Base-by-base conservation (phyloP, 2,888 invertebrate genomes). In the Penaeus monodon region DNA sequence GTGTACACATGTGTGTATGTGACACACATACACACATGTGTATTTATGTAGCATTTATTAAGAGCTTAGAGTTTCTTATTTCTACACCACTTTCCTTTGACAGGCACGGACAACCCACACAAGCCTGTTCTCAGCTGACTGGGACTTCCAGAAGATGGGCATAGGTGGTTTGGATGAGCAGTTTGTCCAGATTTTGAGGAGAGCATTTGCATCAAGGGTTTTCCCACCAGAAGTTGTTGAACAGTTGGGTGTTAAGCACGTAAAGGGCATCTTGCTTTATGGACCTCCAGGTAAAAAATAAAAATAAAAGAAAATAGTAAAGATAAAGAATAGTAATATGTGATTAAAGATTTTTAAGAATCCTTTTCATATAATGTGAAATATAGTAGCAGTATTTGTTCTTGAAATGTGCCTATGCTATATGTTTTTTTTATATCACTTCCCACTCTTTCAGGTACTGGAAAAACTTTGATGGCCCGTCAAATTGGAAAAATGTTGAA, bases 131-230 rank as follows among this genome's bases (percentile, higher is more conserved):
- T 99, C 99, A 93, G 99, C 99, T 1, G 98, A 99, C 92, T 99
- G 99, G 99, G 98, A 99, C 93, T 99, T 99, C 92, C 97, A 98
- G 91, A 97, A 98, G 93, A 99, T 99, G 98, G 99, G 99, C 88
- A 99, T 99, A 92, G 99, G 99, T 91, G 99, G 99, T 92, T 93
- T 99, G 92, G 99, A 99, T 92, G 96, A 96, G 81, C 99, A 99
- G 93, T 99, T 99, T 93, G 98, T 97, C 92, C 97, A 98, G 29
- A 99, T 99, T 91, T 99, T 99, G 93, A 95, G 99, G 91, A 94
- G 99, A 92, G 99, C 99, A 0, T 99, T 99, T 93, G 99, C 99
- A 1, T 99, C 99, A 0, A 94, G 99, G 90, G 98, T 99, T 70
- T 99, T 99, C 92, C 99, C 99, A 64, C 97, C 98, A 0, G 99